These are phyloP conservation scores for Anoplopoma fimbria DNA, from an alignment of 2,113 vertebrate genomes.

Conservation along the genomic window DNA sequence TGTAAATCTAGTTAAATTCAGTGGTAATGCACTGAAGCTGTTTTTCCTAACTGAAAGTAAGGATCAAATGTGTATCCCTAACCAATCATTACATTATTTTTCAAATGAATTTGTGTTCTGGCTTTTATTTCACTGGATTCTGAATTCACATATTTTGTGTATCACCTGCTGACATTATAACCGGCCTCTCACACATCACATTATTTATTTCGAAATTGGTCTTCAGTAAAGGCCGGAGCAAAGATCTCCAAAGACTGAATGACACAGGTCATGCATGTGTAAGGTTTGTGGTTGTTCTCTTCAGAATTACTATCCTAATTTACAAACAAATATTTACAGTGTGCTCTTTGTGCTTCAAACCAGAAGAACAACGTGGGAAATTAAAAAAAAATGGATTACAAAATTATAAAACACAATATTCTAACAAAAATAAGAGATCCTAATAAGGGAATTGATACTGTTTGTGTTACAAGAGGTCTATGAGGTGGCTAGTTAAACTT, in stretches of 20 bases:
- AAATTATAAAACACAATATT: neutral
- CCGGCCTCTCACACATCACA: neutral
- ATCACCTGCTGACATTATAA: neutral
- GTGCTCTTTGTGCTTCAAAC: neutral
- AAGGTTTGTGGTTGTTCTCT: neutral
- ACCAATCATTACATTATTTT: conserved; percentile 70
- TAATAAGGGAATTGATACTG: neutral
- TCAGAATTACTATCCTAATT: neutral
- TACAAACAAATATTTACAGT: neutral
- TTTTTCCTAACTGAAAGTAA: conserved; percentile 41
- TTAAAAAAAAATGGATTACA: too few relatives aligned
- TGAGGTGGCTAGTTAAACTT: neutral
- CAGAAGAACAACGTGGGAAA: neutral
- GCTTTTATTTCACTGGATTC: conserved; percentile 34
- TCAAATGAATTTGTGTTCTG: conserved; percentile 36
- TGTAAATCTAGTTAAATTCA: conserved; percentile 48
- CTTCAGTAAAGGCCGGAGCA: too few relatives aligned
- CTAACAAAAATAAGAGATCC: neutral
- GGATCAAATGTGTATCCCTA: conserved; percentile 59
- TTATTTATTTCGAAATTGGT: too few relatives aligned
- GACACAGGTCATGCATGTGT: neutral
- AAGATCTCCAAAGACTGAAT: neutral
- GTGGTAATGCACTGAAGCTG: conserved; percentile 70
- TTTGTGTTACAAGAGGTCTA: neutral
- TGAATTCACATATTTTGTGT: neutral